Evolutionary conservation across 2,113 vertebrate species (phyloP).

Genomic region (Dipodomys spectabilis): DNA sequence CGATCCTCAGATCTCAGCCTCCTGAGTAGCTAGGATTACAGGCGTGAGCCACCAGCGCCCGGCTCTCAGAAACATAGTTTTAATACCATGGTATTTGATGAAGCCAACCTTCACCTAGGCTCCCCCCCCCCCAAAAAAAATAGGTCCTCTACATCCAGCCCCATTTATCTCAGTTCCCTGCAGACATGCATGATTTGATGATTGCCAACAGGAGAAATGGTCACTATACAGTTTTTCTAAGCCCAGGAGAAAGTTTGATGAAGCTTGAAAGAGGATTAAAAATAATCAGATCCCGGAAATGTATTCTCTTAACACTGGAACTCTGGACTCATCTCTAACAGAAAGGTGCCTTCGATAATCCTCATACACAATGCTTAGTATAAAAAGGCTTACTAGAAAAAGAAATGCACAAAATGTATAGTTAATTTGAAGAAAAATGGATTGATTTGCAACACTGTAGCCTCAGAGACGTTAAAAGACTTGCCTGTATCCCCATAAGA

Average conservation of each 20-base stretch:
- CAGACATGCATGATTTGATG: neutral
- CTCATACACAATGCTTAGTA: neutral
- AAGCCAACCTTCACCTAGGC: neutral
- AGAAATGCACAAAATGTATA: neutral
- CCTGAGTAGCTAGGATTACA: too few species aligned
- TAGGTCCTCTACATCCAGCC: neutral
- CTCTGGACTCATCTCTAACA: neutral
- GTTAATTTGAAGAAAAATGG: slow-evolving; percentile 6
- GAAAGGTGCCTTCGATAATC: slow-evolving; percentile 20
- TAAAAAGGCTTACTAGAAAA: slow-evolving; percentile 22
- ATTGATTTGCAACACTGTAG: slow-evolving; percentile 8
- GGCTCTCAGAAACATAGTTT: slow-evolving; percentile 13
- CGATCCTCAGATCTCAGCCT: too few species aligned
- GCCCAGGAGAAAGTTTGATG: neutral
- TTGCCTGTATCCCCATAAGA: neutral
- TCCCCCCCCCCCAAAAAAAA: neutral
- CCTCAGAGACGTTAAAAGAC: neutral
- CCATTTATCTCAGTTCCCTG: neutral
- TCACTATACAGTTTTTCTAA: neutral
- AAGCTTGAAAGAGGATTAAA: neutral
- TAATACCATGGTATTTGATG: neutral
- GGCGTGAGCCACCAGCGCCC: too few species aligned
- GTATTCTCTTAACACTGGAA: slow-evolving; percentile 18
- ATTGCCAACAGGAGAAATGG: neutral
- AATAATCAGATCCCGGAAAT: neutral